Conservation (phyloP, 2,888 invertebrate genomes). For the Penaeus monodon region DNA sequence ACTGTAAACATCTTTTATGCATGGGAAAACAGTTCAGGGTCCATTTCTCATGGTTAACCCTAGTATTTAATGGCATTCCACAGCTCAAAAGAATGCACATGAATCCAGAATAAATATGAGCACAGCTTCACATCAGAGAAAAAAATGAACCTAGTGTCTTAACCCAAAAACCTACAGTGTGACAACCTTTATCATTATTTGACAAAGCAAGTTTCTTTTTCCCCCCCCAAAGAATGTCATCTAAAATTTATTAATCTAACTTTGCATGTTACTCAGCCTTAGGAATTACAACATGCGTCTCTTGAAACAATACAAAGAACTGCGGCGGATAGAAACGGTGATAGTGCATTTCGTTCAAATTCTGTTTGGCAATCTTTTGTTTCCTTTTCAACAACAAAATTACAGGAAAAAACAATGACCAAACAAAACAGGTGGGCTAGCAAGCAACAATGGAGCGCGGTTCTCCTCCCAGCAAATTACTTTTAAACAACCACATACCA, state of each 20-base stretch:
- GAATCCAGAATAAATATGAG: constrained; percentile 22
- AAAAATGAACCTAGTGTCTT: background rate
- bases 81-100: constrained; percentile 7
- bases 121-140: constrained; percentile 5
- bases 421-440: constrained; percentile 1
- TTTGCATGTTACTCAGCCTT: constrained; percentile 11
- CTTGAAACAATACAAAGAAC: background rate
- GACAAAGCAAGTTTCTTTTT: background rate
- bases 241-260: constrained; percentile 14
- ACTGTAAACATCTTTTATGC: too few relatives aligned
- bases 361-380: background rate
- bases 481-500: constrained; percentile 17
- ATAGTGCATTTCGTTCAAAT: background rate
- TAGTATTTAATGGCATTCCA: constrained; percentile 26
- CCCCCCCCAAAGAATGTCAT: background rate
- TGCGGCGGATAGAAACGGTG: background rate
- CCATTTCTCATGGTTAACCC: constrained; percentile 10
- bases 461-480: constrained; percentile 13
- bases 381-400: background rate
- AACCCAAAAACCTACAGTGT: background rate
- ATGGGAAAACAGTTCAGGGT: constrained; percentile 2
- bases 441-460: constrained; percentile 9
- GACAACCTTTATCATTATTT: background rate
- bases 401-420: background rate
- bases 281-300: background rate